These are phyloP conservation scores for Trematomus bernacchii DNA, from an alignment of 2,797 vertebrate genomes.

Conservation along the genomic window DNA sequence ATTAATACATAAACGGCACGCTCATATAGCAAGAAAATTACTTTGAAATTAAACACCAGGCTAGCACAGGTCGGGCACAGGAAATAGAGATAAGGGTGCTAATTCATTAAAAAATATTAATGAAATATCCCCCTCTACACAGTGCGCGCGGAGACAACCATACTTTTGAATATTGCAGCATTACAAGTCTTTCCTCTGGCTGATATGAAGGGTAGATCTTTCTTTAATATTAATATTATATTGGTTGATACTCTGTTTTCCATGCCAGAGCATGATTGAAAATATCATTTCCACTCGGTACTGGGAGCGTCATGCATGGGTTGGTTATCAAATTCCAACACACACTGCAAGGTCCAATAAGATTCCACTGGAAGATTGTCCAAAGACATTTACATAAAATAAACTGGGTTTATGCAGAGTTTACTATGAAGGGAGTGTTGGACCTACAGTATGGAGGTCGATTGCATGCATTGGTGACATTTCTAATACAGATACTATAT, in stretches of 20 bases:
- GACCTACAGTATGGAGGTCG: conserved; percentile 56
- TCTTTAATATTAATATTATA: conserved; percentile 70
- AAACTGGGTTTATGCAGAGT: conserved; percentile 51
- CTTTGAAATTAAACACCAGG: conserved; percentile 87
- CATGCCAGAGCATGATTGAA: conserved; percentile 68
- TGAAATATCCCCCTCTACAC: conserved; percentile 80
- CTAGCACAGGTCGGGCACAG: conserved; percentile 80
- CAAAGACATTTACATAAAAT: conserved; percentile 68
- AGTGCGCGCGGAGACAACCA: conserved; percentile 58
- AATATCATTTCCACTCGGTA: conserved; percentile 77
- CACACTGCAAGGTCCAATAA: conserved; percentile 65
- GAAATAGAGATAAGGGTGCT: conserved; percentile 81
- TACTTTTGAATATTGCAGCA: conserved; percentile 74
- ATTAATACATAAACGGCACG: conserved; percentile 81
- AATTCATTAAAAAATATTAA: conserved; percentile 88
- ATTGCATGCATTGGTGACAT: conserved; percentile 68
- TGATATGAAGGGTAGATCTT: conserved; percentile 73
- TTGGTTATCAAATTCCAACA: conserved; percentile 78
- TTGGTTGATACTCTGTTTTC: conserved; percentile 70
- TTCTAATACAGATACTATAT: conserved; percentile 58
- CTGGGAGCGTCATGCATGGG: conserved; percentile 65
- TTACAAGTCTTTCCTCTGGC: conserved; percentile 77
- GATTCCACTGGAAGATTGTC: conserved; percentile 69
- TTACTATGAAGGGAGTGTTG: conserved; percentile 22
- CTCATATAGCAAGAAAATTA: conserved; percentile 84